A percentile compares a stretch with the other conserved stretches of the same genome.
Evolutionary conservation across 2,113 vertebrate species (phyloP).

Genomic region (Scatophagus argus): DNA sequence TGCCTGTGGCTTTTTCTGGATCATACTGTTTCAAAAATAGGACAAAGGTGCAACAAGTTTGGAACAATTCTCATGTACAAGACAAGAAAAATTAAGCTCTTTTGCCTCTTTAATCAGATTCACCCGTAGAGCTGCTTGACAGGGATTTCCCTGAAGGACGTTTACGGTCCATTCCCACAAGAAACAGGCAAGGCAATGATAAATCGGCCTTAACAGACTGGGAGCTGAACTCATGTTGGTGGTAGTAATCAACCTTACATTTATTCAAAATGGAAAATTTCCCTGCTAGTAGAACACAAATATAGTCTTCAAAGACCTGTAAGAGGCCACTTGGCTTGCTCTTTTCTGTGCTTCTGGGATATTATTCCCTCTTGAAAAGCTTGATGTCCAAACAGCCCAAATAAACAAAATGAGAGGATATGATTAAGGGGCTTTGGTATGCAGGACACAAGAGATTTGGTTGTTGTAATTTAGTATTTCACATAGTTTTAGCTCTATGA

Average conservation of each 20-base stretch:
- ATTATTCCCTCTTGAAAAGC: conserved; percentile 69
- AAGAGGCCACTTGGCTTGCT: conserved; percentile 54
- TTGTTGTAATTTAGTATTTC: conserved; percentile 42
- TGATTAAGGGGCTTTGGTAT: conserved; percentile 70
- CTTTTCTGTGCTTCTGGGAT: conserved; percentile 70
- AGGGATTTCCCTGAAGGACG: conserved; percentile 36
- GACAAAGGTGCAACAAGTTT: conserved; percentile 42
- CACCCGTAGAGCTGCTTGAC: conserved; percentile 7
- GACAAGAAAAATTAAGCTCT: conserved; percentile 12
- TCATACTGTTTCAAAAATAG: conserved; percentile 42
- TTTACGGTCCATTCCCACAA: conserved; percentile 45
- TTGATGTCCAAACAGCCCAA: conserved; percentile 72
- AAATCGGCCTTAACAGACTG: conserved; percentile 45
- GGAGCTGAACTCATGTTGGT: conserved; percentile 36
- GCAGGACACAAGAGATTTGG: conserved; percentile 60
- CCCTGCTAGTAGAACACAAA: conserved; percentile 63
- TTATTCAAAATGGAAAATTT: conserved; percentile 65
- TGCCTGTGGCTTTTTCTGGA: conserved; percentile 41
- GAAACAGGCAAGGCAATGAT: conserved; percentile 51
- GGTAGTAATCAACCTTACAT: conserved; percentile 64
- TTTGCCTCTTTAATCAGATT: conserved; percentile 50
- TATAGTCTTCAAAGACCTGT: conserved; percentile 59
- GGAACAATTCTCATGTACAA: conserved; percentile 34
- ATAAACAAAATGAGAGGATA: conserved; percentile 74
- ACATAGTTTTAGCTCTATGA: conserved; percentile 19